phyloP scores from a whole-genome alignment of 1,140 invertebrate species.

The Maniola jurtina region DNA sequence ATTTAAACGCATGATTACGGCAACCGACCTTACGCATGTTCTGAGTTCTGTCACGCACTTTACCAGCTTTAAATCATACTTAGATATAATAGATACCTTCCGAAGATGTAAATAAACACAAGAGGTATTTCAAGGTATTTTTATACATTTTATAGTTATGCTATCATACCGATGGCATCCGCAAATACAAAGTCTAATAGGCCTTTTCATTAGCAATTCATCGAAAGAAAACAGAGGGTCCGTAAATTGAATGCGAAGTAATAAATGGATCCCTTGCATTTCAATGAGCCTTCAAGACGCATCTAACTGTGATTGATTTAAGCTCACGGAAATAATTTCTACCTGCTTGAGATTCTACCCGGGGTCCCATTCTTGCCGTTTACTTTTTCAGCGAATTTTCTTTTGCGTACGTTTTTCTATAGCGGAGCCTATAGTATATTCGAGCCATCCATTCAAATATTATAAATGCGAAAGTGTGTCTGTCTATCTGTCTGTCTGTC shows the following conservation, averaged over 20 bases:
- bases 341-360: conserved; percentile 58
- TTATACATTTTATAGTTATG: not conserved
- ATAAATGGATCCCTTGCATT: conserved; percentile 63
- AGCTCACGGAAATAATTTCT: conserved; percentile 60
- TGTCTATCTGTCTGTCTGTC: not conserved
- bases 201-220: conserved; percentile 37
- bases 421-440: too few relatives aligned
- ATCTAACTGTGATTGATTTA: conserved; percentile 61
- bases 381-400: conserved; percentile 20
- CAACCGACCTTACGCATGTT: too few relatives aligned
- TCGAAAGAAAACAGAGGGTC: conserved; percentile 35
- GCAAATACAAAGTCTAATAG: conserved; percentile 27
- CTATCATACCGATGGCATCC: not conserved
- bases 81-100: too few relatives aligned
- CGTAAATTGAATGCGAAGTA: conserved; percentile 57
- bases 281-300: conserved; percentile 60
- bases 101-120: too few relatives aligned
- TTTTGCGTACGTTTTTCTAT: not conserved
- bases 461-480: not conserved
- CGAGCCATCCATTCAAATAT: too few relatives aligned
- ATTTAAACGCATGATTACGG: too few relatives aligned
- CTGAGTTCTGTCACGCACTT: too few relatives aligned
- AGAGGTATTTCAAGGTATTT: too few relatives aligned
- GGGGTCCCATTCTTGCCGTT: conserved; percentile 17
- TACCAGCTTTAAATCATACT: too few relatives aligned